These are phyloP conservation scores for Sebastes miniatus DNA, from an alignment of 2,797 vertebrate genomes.

Conservation along the genomic window DNA sequence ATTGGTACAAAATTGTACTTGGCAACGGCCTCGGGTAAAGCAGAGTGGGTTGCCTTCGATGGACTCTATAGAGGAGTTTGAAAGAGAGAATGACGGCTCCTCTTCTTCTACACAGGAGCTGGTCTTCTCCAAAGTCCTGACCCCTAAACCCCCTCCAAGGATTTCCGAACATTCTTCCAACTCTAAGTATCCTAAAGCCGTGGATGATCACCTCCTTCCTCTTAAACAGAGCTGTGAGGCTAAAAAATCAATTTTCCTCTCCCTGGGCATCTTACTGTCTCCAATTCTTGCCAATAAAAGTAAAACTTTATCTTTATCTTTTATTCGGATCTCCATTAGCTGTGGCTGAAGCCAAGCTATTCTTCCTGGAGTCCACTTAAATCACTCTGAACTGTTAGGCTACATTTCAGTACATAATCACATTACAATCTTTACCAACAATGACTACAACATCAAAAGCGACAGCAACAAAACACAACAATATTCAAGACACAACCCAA, in stretches of 20 bases:
- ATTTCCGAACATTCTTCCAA: not conserved
- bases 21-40: no score
- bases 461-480: no score
- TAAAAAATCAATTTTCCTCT: conserved; percentile 15
- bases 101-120: conserved; percentile 8
- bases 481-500: no score
- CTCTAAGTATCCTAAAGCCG: not conserved
- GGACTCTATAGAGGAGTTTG: conserved; percentile 77
- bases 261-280: conserved; percentile 68
- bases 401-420: no score
- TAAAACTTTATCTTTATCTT: not conserved
- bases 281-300: conserved; percentile 54
- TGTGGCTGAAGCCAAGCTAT: no score
- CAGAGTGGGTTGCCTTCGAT: conserved; percentile 52
- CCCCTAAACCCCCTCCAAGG: conserved; percentile 42
- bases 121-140: conserved; percentile 42
- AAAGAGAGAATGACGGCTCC: conserved; percentile 50
- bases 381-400: no score
- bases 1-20: not conserved
- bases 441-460: no score
- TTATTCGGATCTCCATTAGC: no score
- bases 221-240: conserved; percentile 2
- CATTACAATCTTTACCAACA: no score
- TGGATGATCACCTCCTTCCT: conserved; percentile 20
- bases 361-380: no score